A percentile compares a stretch with the other conserved stretches of the same genome.
These are phyloP conservation scores for Campoletis raptor DNA, from an alignment of 2,888 invertebrate genomes.

Conservation along the genomic window DNA sequence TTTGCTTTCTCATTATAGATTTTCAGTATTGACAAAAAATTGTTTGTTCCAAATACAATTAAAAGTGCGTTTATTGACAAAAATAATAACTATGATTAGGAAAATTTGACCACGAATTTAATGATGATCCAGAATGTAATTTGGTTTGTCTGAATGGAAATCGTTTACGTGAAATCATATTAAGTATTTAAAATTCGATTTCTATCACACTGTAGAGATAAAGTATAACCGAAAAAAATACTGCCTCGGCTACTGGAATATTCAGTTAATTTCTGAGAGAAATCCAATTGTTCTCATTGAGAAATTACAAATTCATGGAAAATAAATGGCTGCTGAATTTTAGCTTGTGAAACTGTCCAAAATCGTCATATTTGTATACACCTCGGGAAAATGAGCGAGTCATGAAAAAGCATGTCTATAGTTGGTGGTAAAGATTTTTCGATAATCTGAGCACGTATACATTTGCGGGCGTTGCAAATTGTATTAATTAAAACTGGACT, in stretches of 20 bases:
- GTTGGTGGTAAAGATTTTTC: slow-evolving; percentile 66
- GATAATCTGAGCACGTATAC: slow-evolving; percentile 73
- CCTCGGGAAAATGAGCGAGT: slow-evolving; percentile 27
- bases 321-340: background rate
- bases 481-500: slow-evolving; percentile 76
- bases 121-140: background rate
- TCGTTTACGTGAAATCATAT: background rate
- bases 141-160: background rate
- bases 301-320: background rate
- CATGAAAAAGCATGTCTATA: slow-evolving; percentile 28
- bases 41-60: background rate
- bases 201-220: background rate
- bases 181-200: background rate
- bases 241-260: background rate
- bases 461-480: slow-evolving; percentile 75
- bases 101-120: background rate
- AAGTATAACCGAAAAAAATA: background rate
- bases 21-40: background rate
- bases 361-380: slow-evolving; percentile 17
- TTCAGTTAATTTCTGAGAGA: background rate
- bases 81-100: background rate
- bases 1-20: background rate
- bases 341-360: background rate
- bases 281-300: background rate
- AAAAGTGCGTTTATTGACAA: background rate